These are phyloP conservation scores for Thysanoteuthis rhombus DNA, from an alignment of 2,888 invertebrate species.

Conservation along the genomic window DNA sequence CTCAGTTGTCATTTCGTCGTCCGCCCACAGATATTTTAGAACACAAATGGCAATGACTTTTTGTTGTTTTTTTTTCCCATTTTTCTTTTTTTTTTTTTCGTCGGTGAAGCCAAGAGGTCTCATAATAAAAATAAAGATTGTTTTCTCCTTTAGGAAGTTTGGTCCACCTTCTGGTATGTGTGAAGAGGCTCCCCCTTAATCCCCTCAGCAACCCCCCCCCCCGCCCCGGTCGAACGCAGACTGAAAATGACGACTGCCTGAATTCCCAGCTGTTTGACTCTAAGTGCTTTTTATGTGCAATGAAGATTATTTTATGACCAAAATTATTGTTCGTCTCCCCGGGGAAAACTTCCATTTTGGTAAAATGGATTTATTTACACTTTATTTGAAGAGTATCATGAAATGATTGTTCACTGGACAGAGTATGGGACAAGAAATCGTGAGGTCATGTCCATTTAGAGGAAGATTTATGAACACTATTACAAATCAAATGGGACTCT, in stretches of 20 bases:
- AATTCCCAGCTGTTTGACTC: not conserved
- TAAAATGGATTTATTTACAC: not conserved
- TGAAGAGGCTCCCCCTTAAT: not conserved
- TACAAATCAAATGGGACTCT: not conserved
- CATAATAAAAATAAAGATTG: not conserved
- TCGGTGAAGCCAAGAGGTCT: not conserved
- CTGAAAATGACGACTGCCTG: not conserved
- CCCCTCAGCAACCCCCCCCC: no score
- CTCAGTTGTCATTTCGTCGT: not conserved
- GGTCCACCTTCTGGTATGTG: not conserved
- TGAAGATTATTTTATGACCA: not conserved
- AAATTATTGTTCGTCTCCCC: not conserved
- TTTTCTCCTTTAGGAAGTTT: not conserved
- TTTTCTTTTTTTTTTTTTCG: no score
- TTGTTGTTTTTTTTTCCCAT: not conserved
- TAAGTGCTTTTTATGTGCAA: not conserved
- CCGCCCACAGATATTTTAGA: not conserved
- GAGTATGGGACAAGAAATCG: not conserved
- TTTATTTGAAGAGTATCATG: not conserved
- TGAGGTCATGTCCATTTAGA: not conserved
- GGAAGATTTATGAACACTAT: not conserved
- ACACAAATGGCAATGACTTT: not conserved
- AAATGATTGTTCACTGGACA: not conserved
- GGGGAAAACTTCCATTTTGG: not conserved
- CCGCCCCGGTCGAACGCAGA: not conserved